Percentiles rank a stretch among this genome's conserved stretches.
These are phyloP conservation scores for Macrosoma leucophasiata DNA, from an alignment of 2,888 invertebrate species.

Conservation along the genomic window DNA sequence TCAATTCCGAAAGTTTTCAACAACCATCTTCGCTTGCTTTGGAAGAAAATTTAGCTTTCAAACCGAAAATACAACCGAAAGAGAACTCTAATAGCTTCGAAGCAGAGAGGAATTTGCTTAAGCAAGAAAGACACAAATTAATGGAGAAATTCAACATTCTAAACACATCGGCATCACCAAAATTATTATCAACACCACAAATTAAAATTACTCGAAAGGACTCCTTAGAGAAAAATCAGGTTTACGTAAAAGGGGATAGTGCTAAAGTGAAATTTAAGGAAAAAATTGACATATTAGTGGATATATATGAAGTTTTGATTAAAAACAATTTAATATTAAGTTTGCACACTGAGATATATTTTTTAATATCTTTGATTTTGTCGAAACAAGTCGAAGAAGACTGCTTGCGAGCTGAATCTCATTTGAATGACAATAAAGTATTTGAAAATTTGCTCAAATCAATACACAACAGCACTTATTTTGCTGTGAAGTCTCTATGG, in stretches of 20 bases:
- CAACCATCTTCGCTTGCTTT: slow-evolving; percentile 43
- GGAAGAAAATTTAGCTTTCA: slow-evolving; percentile 58
- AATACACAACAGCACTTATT: slow-evolving; percentile 84
- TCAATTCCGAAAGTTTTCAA: slow-evolving; percentile 51
- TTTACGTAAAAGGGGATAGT: slow-evolving; percentile 53
- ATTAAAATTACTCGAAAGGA: slow-evolving; percentile 51
- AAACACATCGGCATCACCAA: slow-evolving; percentile 44
- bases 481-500: slow-evolving; percentile 80
- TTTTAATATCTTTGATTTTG: slow-evolving; percentile 79
- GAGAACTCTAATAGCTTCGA: slow-evolving; percentile 50
- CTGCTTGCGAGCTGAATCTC: slow-evolving; percentile 34
- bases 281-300: slow-evolving; percentile 71
- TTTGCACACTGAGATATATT: slow-evolving; percentile 81
- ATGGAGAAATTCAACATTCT: slow-evolving; percentile 67
- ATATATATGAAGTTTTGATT: slow-evolving; percentile 76
- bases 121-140: slow-evolving; percentile 59
- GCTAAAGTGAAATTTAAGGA: slow-evolving; percentile 64
- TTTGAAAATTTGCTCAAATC: slow-evolving; percentile 54
- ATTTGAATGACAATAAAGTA: slow-evolving; percentile 34
- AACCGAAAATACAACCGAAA: slow-evolving; percentile 46
- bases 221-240: slow-evolving; percentile 35
- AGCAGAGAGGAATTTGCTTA: slow-evolving; percentile 56
- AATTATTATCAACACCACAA: slow-evolving; percentile 37
- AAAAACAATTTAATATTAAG: slow-evolving; percentile 78
- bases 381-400: slow-evolving; percentile 62